Evolutionary conservation across 64 coral and sea anemone species (phyloP), one percentile per base, ranked within the genome.

Genomic region (Montipora sp.): DNA sequence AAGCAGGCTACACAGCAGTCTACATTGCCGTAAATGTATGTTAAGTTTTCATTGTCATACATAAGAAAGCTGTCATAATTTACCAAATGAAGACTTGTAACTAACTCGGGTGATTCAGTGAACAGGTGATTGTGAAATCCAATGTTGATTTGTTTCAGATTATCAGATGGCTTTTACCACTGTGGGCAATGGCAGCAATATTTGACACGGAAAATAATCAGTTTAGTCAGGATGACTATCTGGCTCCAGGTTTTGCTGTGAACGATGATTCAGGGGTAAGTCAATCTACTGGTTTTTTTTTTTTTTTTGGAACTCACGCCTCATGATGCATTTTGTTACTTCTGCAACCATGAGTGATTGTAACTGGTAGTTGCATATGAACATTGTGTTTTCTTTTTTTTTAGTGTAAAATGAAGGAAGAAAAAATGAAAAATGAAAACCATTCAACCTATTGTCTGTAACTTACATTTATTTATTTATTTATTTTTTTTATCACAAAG

Each of bases 11-110:
- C 66, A 98, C 96, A 79, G 93, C 96, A 59, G 63, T 95, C 5
- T 98, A 98, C 72, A 98, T 98, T 21, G 51, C 96, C 47, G 93
- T 98, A 58, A 98, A 98, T 92, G 96, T 98, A 80, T 68, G 80
- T 84, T 14, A 77, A 74, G 15, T 50, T 61, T 22, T 58, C 5
- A 8, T 9, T 24, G 51, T 55, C 51, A 15, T 77, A 5, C 3
- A 51, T 67, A 16, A 44, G 3, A 44, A 20, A 22, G 71, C 45
- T 57, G 11, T 57, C 53, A 57, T 55, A 55, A 3, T 55, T 55
- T 55, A 55, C 5, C 2, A 55, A 55, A 61, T 68, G 0, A 69
- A 36, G 36, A 2, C 36, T 70, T 90, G 11, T 12, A 50, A 61
- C 11, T 13, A 14, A 9, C 4, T 66, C 15, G 10, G 12, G 61